These are phyloP conservation scores for Mesodorylaimus sp. DNA, from an alignment of 2,888 invertebrate species.

Conservation along the genomic window DNA sequence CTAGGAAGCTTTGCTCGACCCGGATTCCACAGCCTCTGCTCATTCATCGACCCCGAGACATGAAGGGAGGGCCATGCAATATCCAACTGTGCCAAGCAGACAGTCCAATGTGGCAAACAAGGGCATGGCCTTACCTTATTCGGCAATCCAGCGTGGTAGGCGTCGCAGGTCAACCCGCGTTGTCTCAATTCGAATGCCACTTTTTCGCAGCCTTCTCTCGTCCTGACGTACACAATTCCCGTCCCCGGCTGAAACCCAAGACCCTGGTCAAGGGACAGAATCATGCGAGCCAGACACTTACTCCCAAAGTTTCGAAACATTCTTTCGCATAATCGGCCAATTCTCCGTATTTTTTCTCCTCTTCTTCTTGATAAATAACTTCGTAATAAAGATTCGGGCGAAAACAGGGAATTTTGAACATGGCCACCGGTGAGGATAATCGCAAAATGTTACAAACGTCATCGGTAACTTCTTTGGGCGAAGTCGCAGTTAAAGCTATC, in stretches of 20 bases:
- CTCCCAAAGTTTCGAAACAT: neutral
- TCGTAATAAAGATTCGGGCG: slow-evolving; percentile 85
- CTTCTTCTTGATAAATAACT: slow-evolving; percentile 63
- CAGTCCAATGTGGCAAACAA: too few relatives aligned
- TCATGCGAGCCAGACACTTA: neutral
- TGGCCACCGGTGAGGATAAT: slow-evolving; percentile 46
- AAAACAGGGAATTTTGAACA: slow-evolving; percentile 74
- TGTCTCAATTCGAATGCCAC: slow-evolving; percentile 55
- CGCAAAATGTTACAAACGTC: slow-evolving; percentile 60
- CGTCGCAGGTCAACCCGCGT: slow-evolving; percentile 21
- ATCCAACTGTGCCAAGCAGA: too few relatives aligned
- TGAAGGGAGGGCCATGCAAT: too few relatives aligned
- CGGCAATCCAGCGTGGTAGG: slow-evolving; percentile 24
- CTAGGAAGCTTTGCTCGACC: too few relatives aligned
- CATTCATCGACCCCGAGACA: too few relatives aligned
- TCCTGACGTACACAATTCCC: slow-evolving; percentile 86
- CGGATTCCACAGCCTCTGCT: too few relatives aligned
- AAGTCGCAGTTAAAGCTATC: slow-evolving; percentile 79
- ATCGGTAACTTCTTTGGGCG: slow-evolving; percentile 54
- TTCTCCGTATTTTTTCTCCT: slow-evolving; percentile 30
- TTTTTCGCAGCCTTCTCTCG: slow-evolving; percentile 68
- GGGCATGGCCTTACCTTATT: too few relatives aligned
- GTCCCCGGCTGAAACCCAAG: slow-evolving; percentile 38
- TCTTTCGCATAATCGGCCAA: neutral
- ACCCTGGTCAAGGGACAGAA: neutral